A percentile compares a stretch with the other conserved stretches of the same genome.
Evolutionary conservation across 1,140 invertebrate species (phyloP).

Genomic region (Spodoptera litura): DNA sequence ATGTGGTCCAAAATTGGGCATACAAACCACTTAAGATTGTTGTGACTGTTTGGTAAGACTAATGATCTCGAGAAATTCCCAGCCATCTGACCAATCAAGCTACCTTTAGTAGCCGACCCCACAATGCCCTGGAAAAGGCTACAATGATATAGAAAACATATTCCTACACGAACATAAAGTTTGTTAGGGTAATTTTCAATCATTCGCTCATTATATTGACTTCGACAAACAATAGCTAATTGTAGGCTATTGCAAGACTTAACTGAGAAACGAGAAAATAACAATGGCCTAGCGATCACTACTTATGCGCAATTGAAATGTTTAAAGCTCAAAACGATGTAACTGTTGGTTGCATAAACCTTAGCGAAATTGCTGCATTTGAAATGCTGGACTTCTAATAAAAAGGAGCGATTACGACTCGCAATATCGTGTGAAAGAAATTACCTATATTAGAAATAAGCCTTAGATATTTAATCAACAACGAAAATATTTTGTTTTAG

Average conservation of each 20-base stretch:
- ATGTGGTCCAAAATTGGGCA: neutral
- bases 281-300: slow-evolving; percentile 41
- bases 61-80: neutral
- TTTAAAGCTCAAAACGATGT: slow-evolving; percentile 33
- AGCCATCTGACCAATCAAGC: neutral
- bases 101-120: slow-evolving; percentile 1
- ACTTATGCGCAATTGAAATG: slow-evolving; percentile 39
- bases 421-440: slow-evolving; percentile 14
- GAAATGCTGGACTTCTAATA: neutral
- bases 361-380: slow-evolving; percentile 12
- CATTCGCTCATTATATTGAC: slow-evolving; percentile 43
- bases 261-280: slow-evolving; percentile 41
- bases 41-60: too few species aligned
- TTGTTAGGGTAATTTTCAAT: slow-evolving; percentile 37
- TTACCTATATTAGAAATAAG: neutral
- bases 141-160: slow-evolving; percentile 31
- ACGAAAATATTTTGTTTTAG: too few species aligned
- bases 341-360: slow-evolving; percentile 8
- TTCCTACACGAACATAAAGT: slow-evolving; percentile 36
- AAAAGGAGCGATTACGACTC: neutral
- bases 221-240: slow-evolving; percentile 43
- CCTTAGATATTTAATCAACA: too few species aligned
- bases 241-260: slow-evolving; percentile 36
- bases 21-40: too few species aligned
- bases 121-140: slow-evolving; percentile 8